A percentile compares a stretch with the other conserved stretches of the same genome.
Evolutionary conservation across 2,888 invertebrate species (phyloP).

Genomic region (Drosophila setosimentum): DNA sequence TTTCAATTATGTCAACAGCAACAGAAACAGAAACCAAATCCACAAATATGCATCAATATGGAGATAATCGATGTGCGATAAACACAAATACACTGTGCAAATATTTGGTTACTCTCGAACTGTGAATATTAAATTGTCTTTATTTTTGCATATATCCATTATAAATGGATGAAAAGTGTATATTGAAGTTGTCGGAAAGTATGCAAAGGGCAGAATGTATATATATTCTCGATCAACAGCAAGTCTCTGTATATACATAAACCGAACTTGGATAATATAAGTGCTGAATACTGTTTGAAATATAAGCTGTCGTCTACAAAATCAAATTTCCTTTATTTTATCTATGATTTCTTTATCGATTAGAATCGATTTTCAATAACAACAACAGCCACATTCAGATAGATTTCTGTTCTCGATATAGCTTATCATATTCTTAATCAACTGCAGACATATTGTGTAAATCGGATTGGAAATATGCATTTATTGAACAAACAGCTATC

Average conservation of each 20-base stretch:
- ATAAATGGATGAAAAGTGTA: background rate
- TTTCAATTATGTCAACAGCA: constrained; percentile 74
- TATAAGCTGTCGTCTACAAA: accelerated
- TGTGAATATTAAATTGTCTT: background rate
- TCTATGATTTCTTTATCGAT: background rate
- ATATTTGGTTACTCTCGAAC: background rate
- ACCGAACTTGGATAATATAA: background rate
- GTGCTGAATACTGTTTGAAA: background rate
- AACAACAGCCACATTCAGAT: accelerated
- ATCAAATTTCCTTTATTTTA: background rate
- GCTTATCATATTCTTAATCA: background rate
- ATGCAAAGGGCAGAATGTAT: background rate
- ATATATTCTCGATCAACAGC: background rate
- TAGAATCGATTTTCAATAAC: background rate
- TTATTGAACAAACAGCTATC: background rate
- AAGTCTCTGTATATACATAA: background rate
- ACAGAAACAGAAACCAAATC: constrained; percentile 27
- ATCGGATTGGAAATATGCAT: background rate
- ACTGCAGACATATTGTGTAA: background rate
- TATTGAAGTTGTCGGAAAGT: background rate
- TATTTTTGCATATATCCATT: background rate
- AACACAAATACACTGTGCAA: background rate
- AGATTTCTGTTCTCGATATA: no score
- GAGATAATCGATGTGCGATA: constrained; percentile 31
- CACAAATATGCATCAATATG: constrained; percentile 4